Evolutionary conservation across 2,797 vertebrate species (phyloP), one percentile per base, ranked within the genome.

Genomic region (Falco novaeseelandiae): DNA sequence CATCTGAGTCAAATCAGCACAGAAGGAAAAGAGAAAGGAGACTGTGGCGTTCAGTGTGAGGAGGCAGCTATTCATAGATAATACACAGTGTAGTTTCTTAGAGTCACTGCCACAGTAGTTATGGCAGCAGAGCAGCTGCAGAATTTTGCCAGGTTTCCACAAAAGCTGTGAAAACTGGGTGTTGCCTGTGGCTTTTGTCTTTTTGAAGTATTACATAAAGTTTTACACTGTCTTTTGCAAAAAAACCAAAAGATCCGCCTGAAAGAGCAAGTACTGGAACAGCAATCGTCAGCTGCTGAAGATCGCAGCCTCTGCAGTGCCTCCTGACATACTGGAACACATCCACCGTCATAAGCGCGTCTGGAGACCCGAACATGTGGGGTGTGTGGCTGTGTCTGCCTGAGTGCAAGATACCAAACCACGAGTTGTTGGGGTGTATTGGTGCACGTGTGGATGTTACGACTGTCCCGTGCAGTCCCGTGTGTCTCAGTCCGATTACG

Each of bases 381-480:
- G 11, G 1, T 23, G 55, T 21, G 51, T 30, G 49, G 38, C 58
- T 76, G 57, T 34, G 17, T 30, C 30, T 23, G 44, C 3, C 1
- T 8, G 34, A 22, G 51, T 9, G 7, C 1, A 1, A 9, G 71
- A 30, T 21, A 25, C 44, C 22, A 10, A 10, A 44, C 3, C 55
- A 21, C 11, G 23, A 34, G 46, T 8, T 40, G 17, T 30, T 38
- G 67, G 34, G 48, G 16, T 46, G 17, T 29, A 5, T 44, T 62
- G 78, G 63, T 54, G 55, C 61, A 14, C 0, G 0, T 17, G 14
- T 8, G n/a, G 58, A 25, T 36, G 73, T 36, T 61, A 6, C 1
- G 13, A 14, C 17, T 73, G 52, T 59, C 57, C 58, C 0, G 0
- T 9, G 57, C 51, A 23, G 21, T 34, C 40, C 42, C 22, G 0